Evolutionary conservation across 2,113 vertebrate genomes (phyloP).

Genomic region (Elgaria multicarinata): DNA sequence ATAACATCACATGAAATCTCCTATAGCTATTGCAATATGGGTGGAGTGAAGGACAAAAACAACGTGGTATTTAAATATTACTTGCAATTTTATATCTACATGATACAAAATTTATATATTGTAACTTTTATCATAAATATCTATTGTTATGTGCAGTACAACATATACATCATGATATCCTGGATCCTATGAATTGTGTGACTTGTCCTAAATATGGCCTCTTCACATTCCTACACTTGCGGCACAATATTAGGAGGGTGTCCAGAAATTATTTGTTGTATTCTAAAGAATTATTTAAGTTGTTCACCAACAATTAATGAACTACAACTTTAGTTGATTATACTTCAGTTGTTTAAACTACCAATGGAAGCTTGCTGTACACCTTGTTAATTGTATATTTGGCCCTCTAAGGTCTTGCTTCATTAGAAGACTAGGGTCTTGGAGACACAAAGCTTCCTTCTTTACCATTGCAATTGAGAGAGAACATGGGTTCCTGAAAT

Average conservation of each 20-base stretch:
- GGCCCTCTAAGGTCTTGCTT: neutral
- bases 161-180: neutral
- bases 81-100: neutral
- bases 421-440: neutral
- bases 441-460: neutral
- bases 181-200: too few species aligned
- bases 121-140: too few species aligned
- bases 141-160: neutral
- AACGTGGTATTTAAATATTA: slow-evolving; percentile 56
- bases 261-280: neutral
- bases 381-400: too few species aligned
- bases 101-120: too few species aligned
- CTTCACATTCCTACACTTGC: neutral
- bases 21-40: slow-evolving; percentile 71
- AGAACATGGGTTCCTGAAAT: neutral
- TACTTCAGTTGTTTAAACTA: neutral
- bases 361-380: neutral
- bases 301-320: neutral
- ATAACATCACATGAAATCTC: slow-evolving; percentile 76
- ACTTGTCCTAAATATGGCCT: too few species aligned
- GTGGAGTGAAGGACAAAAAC: slow-evolving; percentile 60
- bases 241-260: neutral
- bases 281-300: neutral
- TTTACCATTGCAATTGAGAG: neutral
- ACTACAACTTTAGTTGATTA: neutral